phyloP scores from a whole-genome alignment of 2,888 invertebrate genomes.

The Orthonychiurus folsomi region DNA sequence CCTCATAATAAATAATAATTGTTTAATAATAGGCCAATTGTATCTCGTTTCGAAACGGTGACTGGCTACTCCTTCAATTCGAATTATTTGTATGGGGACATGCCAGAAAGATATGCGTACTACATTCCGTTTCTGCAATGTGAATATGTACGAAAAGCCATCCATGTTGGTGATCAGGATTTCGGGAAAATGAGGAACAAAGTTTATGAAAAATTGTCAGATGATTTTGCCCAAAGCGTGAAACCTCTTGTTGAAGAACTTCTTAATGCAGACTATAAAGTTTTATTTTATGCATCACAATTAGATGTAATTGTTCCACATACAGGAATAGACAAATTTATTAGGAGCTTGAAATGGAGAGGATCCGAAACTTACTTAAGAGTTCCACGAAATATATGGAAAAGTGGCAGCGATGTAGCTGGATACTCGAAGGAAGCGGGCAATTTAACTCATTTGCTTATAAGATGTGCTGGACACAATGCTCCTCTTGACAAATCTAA shows the following conservation, averaged over 20 bases:
- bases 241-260: slow-evolving; percentile 62
- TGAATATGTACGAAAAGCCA: slow-evolving; percentile 39
- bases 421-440: slow-evolving; percentile 65
- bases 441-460: slow-evolving; percentile 62
- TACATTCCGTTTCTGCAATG: slow-evolving; percentile 22
- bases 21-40: too few relatives aligned
- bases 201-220: slow-evolving; percentile 61
- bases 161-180: slow-evolving; percentile 44
- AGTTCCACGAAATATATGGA: slow-evolving; percentile 60
- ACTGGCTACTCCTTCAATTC: slow-evolving; percentile 68
- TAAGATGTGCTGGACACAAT: slow-evolving; percentile 73
- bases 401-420: slow-evolving; percentile 55
- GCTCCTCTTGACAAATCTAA: slow-evolving; percentile 69
- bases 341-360: slow-evolving; percentile 62
- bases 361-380: slow-evolving; percentile 57
- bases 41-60: slow-evolving; percentile 59
- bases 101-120: slow-evolving; percentile 45
- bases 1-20: too few relatives aligned
- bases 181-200: slow-evolving; percentile 34
- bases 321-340: slow-evolving; percentile 69
- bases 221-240: slow-evolving; percentile 73
- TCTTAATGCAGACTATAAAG: slow-evolving; percentile 52
- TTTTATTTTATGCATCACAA: slow-evolving; percentile 81
- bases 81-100: slow-evolving; percentile 58
- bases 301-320: slow-evolving; percentile 84